Conservation (phyloP, 2,113 vertebrate genomes). For the Malurus melanocephalus region DNA sequence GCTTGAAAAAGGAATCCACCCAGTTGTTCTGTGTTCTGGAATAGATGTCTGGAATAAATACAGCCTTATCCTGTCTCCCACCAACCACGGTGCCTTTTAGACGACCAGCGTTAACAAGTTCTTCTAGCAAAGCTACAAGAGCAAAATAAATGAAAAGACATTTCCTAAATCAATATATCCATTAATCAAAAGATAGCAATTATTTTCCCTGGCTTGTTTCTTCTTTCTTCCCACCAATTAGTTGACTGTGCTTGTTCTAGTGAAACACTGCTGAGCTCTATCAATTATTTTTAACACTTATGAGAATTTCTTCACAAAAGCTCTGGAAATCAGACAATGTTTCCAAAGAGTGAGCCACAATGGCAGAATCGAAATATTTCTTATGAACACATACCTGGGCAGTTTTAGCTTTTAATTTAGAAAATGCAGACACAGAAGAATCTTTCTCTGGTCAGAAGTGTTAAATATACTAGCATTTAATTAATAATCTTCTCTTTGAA, state of each 20-base stretch:
- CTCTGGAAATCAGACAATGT: not conserved
- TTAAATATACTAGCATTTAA: not conserved
- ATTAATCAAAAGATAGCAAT: not conserved
- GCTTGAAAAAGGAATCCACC: conserved; percentile 95
- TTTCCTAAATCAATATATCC: not conserved
- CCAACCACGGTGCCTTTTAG: conserved; percentile 89
- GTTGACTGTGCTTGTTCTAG: not conserved
- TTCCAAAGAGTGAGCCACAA: not conserved
- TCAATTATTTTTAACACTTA: not conserved
- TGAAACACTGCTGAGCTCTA: not conserved
- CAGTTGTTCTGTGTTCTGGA: conserved; percentile 90
- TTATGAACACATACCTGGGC: not conserved
- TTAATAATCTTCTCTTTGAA: not conserved
- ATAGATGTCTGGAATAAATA: conserved; percentile 95
- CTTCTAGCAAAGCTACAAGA: conserved; percentile 87
- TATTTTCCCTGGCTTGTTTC: not conserved
- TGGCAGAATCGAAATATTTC: not conserved
- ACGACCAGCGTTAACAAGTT: conserved; percentile 86
- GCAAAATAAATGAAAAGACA: conserved; percentile 14
- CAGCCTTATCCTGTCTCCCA: conserved; percentile 90
- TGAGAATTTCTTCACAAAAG: not conserved
- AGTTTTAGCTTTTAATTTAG: not conserved
- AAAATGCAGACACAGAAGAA: not conserved
- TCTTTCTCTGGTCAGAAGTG: not conserved
- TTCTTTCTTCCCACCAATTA: not conserved